These are phyloP conservation scores for Camponotus floridanus DNA, from an alignment of 1,140 invertebrate genomes.

Conservation along the genomic window DNA sequence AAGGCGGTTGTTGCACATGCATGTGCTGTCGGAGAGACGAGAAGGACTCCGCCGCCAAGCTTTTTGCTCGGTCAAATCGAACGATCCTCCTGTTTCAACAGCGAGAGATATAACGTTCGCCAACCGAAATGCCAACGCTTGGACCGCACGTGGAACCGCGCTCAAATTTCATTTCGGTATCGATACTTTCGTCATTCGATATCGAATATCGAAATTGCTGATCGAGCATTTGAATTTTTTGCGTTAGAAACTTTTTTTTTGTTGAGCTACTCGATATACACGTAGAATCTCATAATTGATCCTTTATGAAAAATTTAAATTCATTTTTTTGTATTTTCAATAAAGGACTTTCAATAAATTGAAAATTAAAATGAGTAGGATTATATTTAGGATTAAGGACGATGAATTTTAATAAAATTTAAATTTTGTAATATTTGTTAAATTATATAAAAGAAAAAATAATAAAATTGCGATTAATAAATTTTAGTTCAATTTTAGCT, in stretches of 20 bases:
- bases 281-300: not conserved
- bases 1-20: not conserved
- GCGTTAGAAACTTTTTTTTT: not conserved
- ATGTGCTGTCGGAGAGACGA: conserved; percentile 1
- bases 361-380: not conserved
- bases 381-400: not conserved
- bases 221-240: not conserved
- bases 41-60: conserved; percentile 64
- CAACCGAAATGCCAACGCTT: conserved; percentile 30
- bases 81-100: conserved; percentile 68
- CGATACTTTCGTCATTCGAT: not conserved
- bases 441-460: not conserved
- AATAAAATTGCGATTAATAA: not conserved
- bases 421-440: not conserved
- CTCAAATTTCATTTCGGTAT: conserved; percentile 17
- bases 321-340: not conserved
- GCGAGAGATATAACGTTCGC: conserved; percentile 67
- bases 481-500: not conserved
- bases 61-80: conserved; percentile 68
- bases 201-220: not conserved
- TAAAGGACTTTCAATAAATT: not conserved
- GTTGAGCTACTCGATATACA: not conserved
- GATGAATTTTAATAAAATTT: conserved; percentile 3
- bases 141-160: not conserved
- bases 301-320: not conserved